phyloP scores from a whole-genome alignment of 1,140 invertebrate genomes.

The Polyergus mexicanus region DNA sequence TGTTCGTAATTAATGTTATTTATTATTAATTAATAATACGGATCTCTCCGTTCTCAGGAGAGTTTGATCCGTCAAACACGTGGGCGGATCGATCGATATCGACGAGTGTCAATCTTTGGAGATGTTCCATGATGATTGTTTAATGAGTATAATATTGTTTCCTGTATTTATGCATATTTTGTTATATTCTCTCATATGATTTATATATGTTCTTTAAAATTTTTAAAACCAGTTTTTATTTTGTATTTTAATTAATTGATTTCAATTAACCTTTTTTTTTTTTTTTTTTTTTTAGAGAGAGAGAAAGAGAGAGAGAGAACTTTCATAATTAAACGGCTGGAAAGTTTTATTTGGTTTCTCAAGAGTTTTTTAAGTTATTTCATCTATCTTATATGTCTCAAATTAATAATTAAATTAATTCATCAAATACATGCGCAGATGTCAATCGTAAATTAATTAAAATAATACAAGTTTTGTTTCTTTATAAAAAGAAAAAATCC shows the following conservation, averaged over 20 bases:
- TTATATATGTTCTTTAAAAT: neutral
- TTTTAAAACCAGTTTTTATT: neutral
- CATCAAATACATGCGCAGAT: neutral
- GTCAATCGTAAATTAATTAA: neutral
- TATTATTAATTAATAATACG: slow-evolving; percentile 30
- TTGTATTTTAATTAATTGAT: neutral
- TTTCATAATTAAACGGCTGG: neutral
- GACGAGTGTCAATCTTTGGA: slow-evolving; percentile 22
- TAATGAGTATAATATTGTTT: neutral
- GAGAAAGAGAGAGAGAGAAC: neutral
- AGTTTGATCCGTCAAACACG: slow-evolving; percentile 12
- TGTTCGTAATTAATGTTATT: slow-evolving; percentile 41
- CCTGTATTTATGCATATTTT: neutral
- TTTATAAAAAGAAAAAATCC: neutral
- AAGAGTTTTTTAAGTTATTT: neutral
- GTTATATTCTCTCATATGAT: too few relatives aligned
- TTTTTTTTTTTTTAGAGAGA: neutral
- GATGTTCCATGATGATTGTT: neutral
- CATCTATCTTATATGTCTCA: neutral
- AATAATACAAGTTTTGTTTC: neutral
- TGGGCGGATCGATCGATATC: slow-evolving; percentile 24
- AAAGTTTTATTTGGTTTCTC: slow-evolving; percentile 12
- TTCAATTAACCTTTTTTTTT: neutral
- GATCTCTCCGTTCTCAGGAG: neutral
- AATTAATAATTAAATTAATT: slow-evolving; percentile 13